Base-by-base conservation (phyloP, 2,113 vertebrate species). In the Chaetorhynchus papuensis region DNA sequence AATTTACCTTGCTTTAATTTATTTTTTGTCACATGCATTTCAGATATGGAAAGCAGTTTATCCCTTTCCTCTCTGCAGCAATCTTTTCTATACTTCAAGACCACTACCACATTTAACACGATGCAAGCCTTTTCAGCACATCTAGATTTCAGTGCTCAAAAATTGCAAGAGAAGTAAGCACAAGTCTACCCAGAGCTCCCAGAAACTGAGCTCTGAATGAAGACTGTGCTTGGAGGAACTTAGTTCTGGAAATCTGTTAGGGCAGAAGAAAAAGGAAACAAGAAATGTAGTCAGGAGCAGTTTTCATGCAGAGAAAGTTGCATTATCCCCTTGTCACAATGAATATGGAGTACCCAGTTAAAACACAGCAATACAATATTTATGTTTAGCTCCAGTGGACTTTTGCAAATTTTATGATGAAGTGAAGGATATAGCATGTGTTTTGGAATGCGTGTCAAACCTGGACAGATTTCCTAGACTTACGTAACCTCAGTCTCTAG, bases 331-430 rank as follows among this genome's bases (percentile, higher is more conserved):
- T 75, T 90, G 79, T 94, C 90, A 93, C 50, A 80, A 87, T 60
- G 60, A 92, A 92, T 92, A 60, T 27, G 26, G 31, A 90, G 21
- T 68, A 49, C 27, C 9, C 47, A 35, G 56, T 30, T 83, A 80
- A 96, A 96, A 92, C 28, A 64, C 4, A 75, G 14, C 44, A 81
- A 90, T 96, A 33, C 61, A 96, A 83, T 94, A 97, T 97, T 96
- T 83, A 96, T 96, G 76, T 78, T 61, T 33, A 71, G 59, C 41
- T 96, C 71, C 71, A 42, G 20, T 27, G 45, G 75, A 71, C 52
- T 89, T 77, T 35, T 97, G 83, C 24, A 97, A 96, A 87, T 92
- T 95, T 96, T 65, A 96, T 94, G 85, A 87, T 33, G 39, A 31
- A 81, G 56, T 74, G 70, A 93, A 83, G 68, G 41, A 91, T 93